Evolutionary conservation across 2,797 vertebrate genomes (phyloP).

Genomic region (Molossus molossus): DNA sequence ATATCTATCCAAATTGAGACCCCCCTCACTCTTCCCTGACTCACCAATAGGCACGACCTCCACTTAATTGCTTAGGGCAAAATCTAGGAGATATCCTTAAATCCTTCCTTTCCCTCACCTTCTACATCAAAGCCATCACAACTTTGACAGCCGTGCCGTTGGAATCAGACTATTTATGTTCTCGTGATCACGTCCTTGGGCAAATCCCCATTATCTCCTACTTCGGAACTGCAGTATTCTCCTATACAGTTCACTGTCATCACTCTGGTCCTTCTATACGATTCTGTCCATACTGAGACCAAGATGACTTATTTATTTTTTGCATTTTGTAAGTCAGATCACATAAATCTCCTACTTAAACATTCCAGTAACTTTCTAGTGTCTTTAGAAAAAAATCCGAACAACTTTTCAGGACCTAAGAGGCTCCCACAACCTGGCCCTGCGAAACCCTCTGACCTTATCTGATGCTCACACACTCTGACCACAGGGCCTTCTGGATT

Average conservation of each 20-base stretch:
- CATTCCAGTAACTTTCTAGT: neutral
- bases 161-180: neutral
- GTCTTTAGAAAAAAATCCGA: slow-evolving; percentile 28
- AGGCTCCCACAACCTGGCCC: neutral
- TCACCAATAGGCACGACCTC: neutral
- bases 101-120: neutral
- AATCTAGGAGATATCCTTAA: neutral
- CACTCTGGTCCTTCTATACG: neutral
- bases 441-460: neutral
- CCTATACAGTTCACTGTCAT: neutral
- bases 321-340: neutral
- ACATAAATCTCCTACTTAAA: slow-evolving; percentile 12
- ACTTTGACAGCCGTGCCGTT: neutral
- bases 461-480: neutral
- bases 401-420: neutral
- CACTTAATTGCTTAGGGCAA: neutral
- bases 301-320: neutral
- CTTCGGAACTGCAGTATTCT: neutral
- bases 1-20: neutral
- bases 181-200: neutral
- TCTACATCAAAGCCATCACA: neutral
- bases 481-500: neutral
- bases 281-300: neutral
- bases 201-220: neutral
- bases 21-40: neutral